Base-by-base conservation (phyloP, 2,797 vertebrate genomes). In the Danio jaintianensis region DNA sequence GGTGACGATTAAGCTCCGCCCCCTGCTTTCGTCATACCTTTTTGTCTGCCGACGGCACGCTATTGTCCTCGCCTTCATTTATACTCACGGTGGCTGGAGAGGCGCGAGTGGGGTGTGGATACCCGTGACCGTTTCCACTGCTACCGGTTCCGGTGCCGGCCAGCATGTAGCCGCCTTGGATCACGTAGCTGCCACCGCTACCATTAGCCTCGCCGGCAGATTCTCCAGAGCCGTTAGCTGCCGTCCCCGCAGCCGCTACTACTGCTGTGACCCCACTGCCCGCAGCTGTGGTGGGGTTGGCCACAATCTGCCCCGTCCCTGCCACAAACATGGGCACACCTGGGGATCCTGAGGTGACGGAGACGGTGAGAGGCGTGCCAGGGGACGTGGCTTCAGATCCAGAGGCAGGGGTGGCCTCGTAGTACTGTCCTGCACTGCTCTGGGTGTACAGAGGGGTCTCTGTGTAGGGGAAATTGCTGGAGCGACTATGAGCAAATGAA, bases 1-100 rank as follows among this genome's bases (percentile, higher is more conserved):
- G 50, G 47, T 55, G 63, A 80, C 58, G 40, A 16, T 58, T 61
- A 55, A 42, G 62, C 62, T 81, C 82, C 70, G 22, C 29, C 82
- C 63, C 68, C 74, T 53, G 50, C 13, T 43, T 75, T 22, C 78
- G 62, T 83, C 94, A 92, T 95, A 95, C 94, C 94, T 95, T 95
- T 88, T 95, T 95, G 93, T 95, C 94, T 93, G 94, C 94, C 90
- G 93, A 94, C 91, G 94, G 94, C 92, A 95, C 92, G 90, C 93
- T 94, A 93, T 91, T 91, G 90, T 94, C 94, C 89, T 95, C 94
- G 88, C 94, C 93, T 89, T 94, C 94, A 86, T 93, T 94, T 90
- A 94, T 93, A 95, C 96, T 97, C 93, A 98, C 97, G 69, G 97
- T 98, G 92, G 95, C 95, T 82, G 97, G 97, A 50, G 97, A 98